Evolutionary conservation across 30 jellyfish, hydroid and myxozoan species (phyloP).

Genomic region (Aurelia sp.): DNA sequence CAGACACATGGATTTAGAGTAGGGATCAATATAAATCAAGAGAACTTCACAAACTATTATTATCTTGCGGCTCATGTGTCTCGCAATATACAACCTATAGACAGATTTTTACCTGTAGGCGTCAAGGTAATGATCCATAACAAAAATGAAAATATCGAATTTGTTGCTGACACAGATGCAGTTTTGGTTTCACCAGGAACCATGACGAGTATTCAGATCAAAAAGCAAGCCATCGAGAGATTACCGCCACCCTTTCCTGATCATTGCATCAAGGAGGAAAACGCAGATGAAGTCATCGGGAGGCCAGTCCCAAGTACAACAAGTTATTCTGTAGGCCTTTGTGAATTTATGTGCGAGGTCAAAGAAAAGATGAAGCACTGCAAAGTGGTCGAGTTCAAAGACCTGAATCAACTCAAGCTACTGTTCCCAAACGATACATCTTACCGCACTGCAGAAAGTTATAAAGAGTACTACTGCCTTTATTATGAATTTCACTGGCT

Average conservation of each 20-base stretch:
- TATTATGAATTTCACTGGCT: not conserved
- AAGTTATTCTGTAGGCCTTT: not conserved
- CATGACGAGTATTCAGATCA: not conserved
- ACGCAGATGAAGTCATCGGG: not conserved
- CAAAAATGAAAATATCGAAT: not conserved
- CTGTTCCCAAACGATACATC: not conserved
- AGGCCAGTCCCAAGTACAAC: not conserved
- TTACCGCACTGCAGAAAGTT: not conserved
- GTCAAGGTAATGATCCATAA: not conserved
- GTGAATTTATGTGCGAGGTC: not conserved
- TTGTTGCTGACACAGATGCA: not conserved
- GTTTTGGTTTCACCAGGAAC: conserved; percentile 3
- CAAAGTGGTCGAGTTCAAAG: not conserved
- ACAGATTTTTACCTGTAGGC: not conserved
- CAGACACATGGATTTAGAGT: not conserved
- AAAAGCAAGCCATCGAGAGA: not conserved
- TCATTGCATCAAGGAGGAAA: not conserved
- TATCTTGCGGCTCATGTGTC: too few species aligned
- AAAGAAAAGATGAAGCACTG: not conserved
- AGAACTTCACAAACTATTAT: not conserved
- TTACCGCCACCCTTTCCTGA: not conserved
- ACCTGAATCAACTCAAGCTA: not conserved
- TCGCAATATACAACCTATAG: too few species aligned
- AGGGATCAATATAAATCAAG: not conserved
- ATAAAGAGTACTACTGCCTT: not conserved